A percentile compares a stretch with the other conserved stretches of the same genome.
These are phyloP conservation scores for Conistra vaccinii DNA, from an alignment of 2,888 invertebrate genomes.

Conservation along the genomic window DNA sequence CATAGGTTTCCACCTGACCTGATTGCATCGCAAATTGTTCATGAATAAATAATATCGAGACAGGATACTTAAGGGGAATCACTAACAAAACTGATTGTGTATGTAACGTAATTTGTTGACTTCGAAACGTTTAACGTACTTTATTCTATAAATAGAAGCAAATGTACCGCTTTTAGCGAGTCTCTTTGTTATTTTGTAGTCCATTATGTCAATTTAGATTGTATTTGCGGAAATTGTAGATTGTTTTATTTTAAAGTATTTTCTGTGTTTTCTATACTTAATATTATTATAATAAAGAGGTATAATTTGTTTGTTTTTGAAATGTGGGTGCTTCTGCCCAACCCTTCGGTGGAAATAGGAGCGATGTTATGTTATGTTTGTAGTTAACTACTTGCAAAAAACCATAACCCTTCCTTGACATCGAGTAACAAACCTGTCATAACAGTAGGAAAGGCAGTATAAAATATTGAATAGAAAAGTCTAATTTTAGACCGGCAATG, in stretches of 20 bases:
- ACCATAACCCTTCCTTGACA: not conserved
- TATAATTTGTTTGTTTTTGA: too few species aligned
- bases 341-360: not conserved
- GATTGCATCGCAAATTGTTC: constrained; percentile 90
- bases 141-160: constrained; percentile 33
- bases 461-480: constrained; percentile 16
- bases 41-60: constrained; percentile 88
- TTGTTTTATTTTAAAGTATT: not conserved
- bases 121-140: constrained; percentile 58
- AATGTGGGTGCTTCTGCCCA: not conserved
- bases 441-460: not conserved
- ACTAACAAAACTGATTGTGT: constrained; percentile 61
- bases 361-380: not conserved
- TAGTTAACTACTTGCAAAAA: not conserved
- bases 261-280: too few species aligned
- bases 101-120: constrained; percentile 61
- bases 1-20: constrained; percentile 79
- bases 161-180: constrained; percentile 43
- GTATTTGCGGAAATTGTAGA: not conserved
- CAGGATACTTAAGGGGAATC: constrained; percentile 79
- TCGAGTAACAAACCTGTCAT: not conserved
- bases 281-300: too few species aligned
- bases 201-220: constrained; percentile 29
- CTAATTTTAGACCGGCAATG: constrained; percentile 29
- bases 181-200: constrained; percentile 39